phyloP scores from a whole-genome alignment of 2,888 invertebrate genomes.

The Lasioglossum zephyrum region DNA sequence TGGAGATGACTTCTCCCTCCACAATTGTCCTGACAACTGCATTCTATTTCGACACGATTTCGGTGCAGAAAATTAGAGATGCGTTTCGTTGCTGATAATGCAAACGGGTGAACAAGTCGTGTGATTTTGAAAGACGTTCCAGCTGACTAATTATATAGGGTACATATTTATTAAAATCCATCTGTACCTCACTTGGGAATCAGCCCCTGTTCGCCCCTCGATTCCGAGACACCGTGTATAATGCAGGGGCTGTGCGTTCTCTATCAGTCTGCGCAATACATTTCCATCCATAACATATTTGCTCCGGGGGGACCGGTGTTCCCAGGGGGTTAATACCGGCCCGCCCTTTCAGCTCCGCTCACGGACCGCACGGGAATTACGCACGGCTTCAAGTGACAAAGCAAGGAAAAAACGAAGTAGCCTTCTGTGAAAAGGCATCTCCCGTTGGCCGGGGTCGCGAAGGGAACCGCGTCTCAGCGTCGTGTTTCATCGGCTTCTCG shows the following conservation, averaged over 20 bases:
- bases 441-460: not conserved
- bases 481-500: constrained; percentile 70
- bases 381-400: constrained; percentile 23
- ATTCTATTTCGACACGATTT: not conserved
- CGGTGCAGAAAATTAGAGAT: not conserved
- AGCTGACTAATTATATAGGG: not conserved
- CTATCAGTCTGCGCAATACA: constrained; percentile 7
- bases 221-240: not conserved
- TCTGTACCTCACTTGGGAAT: not conserved
- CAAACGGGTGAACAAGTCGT: no score
- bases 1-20: no score
- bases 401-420: constrained; percentile 24
- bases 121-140: not conserved
- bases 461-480: constrained; percentile 55
- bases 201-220: not conserved
- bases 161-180: not conserved
- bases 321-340: constrained; percentile 30
- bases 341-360: not conserved
- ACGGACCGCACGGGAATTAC: constrained; percentile 4
- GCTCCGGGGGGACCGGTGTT: constrained; percentile 6
- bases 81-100: no score
- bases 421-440: constrained; percentile 21
- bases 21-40: no score
- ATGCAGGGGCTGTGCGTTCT: not conserved
- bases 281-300: constrained; percentile 12